Conservation (phyloP, 1,140 invertebrate genomes). For the Thaumetopoea pityocampa region DNA sequence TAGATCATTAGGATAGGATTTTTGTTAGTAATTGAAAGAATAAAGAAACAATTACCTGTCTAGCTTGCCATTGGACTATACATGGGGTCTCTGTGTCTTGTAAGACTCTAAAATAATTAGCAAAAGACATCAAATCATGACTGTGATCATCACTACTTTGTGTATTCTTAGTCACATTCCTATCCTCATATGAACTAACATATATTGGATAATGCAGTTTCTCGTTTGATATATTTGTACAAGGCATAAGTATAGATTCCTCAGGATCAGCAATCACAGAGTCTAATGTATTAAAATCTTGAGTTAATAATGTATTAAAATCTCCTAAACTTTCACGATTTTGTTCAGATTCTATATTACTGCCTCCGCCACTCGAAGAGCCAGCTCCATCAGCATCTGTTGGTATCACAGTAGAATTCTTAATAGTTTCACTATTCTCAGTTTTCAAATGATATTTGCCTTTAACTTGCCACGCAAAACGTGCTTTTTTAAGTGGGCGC, state of each 20-base stretch:
- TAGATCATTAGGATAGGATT: no score
- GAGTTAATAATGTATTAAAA: slow-evolving; percentile 65
- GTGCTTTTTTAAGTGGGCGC: slow-evolving; percentile 79
- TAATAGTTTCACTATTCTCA: slow-evolving; percentile 37
- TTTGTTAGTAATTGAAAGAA: no score
- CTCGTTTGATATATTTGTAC: slow-evolving; percentile 36
- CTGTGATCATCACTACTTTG: slow-evolving; percentile 23
- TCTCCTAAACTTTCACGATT: slow-evolving; percentile 67
- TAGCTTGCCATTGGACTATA: slow-evolving; percentile 80
- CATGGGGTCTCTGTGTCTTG: slow-evolving; percentile 71
- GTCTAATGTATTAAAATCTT: slow-evolving; percentile 64
- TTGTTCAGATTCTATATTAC: slow-evolving; percentile 50
- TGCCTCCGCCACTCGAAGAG: slow-evolving; percentile 33
- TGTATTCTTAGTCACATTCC: slow-evolving; percentile 20
- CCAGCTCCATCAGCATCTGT: slow-evolving; percentile 30
- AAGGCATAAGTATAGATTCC: slow-evolving; percentile 34
- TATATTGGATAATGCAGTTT: slow-evolving; percentile 52
- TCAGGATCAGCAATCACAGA: slow-evolving; percentile 47
- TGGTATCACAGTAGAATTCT: slow-evolving; percentile 17
- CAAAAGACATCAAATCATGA: slow-evolving; percentile 20
- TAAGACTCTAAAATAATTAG: slow-evolving; percentile 35
- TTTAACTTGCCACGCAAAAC: slow-evolving; percentile 81
- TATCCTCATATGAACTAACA: slow-evolving; percentile 45
- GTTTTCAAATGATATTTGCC: slow-evolving; percentile 78
- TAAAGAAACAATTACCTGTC: slow-evolving; percentile 71